Evolutionary conservation across 2,888 invertebrate genomes (phyloP), one percentile per base, ranked within the genome.

Genomic region (Galerucella calmariensis): DNA sequence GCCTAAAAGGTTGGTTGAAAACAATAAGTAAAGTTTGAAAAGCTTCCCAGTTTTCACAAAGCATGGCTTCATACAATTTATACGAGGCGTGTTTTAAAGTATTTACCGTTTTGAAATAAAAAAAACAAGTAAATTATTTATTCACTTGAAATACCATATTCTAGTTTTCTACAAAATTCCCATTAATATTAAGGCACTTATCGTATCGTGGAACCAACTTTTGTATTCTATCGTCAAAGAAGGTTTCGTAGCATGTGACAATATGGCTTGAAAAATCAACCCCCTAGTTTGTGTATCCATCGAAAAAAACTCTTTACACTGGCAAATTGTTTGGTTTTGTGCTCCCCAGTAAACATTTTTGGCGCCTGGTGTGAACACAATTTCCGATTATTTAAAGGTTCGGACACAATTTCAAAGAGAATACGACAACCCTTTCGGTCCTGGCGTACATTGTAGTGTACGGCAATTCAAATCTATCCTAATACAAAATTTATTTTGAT

Each of bases 1-100:
- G 76, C 80, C 84, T 74, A 86, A 86, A 83, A 86, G 86, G 86
- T 86, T 83, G 80, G 85, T 85, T 69, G 77, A 79, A 78, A 78
- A 69, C 71, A 77, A 71, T 58, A 67, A 72, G 65, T 73, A 68
- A 73, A 63, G 20, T 63, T 72, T 72, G 66, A 58, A 69, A 67
- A 53, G 63, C 69, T 51, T 46, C 53, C 62, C 63, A 68, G 48
- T 72, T 76, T 73, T 75, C 44, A 58, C 56, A 68, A 41, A 75
- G 81, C 80, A 79, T 79, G 79, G 77, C 80, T 80, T 79, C 4
- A 16, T 16, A 56, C 9, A 56, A 56, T 16, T 20, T 56, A 35
- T 61, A 61, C 27, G 61, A 61, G 56, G 16, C 56, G 8, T 16
- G 9, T 66, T 66, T 66, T 66, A 41, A 35, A 66, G 46, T 46